phyloP scores from a whole-genome alignment of 2,888 invertebrate genomes.

The Trachelus troglodyta region DNA sequence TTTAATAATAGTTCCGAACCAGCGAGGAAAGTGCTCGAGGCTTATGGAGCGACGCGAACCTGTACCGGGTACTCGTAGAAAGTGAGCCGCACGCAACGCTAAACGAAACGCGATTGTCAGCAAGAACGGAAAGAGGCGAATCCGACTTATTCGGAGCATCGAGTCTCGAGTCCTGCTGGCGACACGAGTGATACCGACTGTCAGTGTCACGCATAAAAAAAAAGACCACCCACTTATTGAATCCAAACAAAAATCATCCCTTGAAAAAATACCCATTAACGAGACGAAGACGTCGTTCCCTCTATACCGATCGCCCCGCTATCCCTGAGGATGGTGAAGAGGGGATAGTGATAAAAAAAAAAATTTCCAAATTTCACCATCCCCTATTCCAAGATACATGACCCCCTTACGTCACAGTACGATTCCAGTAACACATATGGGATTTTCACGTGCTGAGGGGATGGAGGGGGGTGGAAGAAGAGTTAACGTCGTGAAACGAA shows the following conservation, averaged over 20 bases:
- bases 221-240: not conserved
- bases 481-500: too few relatives aligned
- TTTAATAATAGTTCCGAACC: constrained; percentile 43
- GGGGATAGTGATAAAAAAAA: too few relatives aligned
- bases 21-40: constrained; percentile 49
- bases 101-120: not conserved
- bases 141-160: not conserved
- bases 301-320: too few relatives aligned
- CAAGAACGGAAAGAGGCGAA: not conserved
- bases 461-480: too few relatives aligned
- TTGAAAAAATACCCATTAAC: not conserved
- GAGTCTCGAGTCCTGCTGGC: not conserved
- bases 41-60: constrained; percentile 41
- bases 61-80: constrained; percentile 47
- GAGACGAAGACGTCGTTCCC: too few relatives aligned
- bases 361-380: too few relatives aligned
- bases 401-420: too few relatives aligned
- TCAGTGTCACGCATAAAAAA: not conserved
- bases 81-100: constrained; percentile 50
- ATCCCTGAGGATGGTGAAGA: too few relatives aligned
- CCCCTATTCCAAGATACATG: too few relatives aligned
- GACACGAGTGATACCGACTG: not conserved
- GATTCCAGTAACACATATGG: too few relatives aligned
- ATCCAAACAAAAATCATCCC: not conserved
- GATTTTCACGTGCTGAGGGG: too few relatives aligned